Percentiles rank a stretch among this genome's conserved stretches.
These are phyloP conservation scores for Drosophila albomicans DNA, from an alignment of 1,140 invertebrate genomes.

Conservation along the genomic window DNA sequence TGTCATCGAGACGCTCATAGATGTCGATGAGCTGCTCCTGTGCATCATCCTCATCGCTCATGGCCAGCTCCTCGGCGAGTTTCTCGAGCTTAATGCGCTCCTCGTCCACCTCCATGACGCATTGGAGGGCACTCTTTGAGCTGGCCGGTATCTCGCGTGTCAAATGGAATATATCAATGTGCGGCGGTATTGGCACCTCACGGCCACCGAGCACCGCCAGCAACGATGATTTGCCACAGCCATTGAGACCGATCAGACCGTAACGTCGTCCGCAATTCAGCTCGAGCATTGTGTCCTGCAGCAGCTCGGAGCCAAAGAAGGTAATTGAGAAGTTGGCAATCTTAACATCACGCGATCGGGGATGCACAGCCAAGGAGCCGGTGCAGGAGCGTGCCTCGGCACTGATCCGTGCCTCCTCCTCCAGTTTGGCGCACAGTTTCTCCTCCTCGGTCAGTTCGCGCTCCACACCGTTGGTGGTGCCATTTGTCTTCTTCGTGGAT, in stretches of 20 bases:
- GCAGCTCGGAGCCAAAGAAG: slow-evolving; percentile 98
- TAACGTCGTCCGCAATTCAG: slow-evolving; percentile 98
- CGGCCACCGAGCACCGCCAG: slow-evolving; percentile 95
- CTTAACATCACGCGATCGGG: slow-evolving; percentile 97
- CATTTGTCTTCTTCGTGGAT: slow-evolving; percentile 80
- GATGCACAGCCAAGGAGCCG: slow-evolving; percentile 97
- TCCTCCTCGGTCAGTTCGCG: slow-evolving; percentile 88
- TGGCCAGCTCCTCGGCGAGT: slow-evolving; percentile 95
- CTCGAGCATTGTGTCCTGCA: slow-evolving; percentile 98
- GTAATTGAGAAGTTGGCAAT: slow-evolving; percentile 99
- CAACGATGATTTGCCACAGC: slow-evolving; percentile 98
- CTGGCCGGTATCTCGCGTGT: slow-evolving; percentile 98
- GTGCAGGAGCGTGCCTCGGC: slow-evolving; percentile 97
- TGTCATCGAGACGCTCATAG: slow-evolving; percentile 98
- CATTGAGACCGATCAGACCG: slow-evolving; percentile 98
- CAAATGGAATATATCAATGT: slow-evolving; percentile 99
- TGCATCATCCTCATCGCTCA: slow-evolving; percentile 95
- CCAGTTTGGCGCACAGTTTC: slow-evolving; percentile 94
- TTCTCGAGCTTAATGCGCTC: slow-evolving; percentile 96
- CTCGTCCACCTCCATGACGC: slow-evolving; percentile 99
- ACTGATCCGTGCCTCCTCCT: slow-evolving; percentile 95
- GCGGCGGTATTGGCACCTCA: slow-evolving; percentile 98
- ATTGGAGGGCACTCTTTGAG: slow-evolving; percentile 95
- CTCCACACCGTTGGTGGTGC: slow-evolving; percentile 83
- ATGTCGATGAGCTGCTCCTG: slow-evolving; percentile 99